Evolutionary conservation across 2,797 vertebrate species (phyloP).

Genomic region (Chelonia mydas): DNA sequence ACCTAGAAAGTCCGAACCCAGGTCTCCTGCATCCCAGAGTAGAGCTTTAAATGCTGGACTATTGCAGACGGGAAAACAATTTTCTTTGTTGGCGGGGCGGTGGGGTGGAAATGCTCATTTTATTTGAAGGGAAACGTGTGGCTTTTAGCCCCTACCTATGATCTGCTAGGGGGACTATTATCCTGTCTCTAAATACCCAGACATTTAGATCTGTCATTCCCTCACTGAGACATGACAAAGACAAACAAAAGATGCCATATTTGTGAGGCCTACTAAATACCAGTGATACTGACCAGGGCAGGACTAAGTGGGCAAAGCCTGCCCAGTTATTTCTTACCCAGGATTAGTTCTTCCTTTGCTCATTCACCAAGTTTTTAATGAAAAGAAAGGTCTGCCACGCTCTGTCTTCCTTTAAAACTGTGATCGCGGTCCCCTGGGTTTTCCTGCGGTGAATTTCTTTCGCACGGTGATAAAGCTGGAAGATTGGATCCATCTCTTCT

Average conservation of each 20-base stretch:
- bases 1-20: background rate
- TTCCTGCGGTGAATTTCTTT: background rate
- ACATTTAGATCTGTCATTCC: background rate
- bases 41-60: background rate
- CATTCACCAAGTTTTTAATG: background rate
- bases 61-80: background rate
- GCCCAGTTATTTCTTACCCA: background rate
- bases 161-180: background rate
- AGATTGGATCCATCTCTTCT: background rate
- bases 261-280: background rate
- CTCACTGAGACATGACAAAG: background rate
- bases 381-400: background rate
- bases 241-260: background rate
- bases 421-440: background rate
- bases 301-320: background rate
- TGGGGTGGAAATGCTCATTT: background rate
- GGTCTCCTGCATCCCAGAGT: background rate
- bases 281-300: background rate
- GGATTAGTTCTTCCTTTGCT: background rate
- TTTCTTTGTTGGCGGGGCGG: background rate
- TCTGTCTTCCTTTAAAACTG: background rate
- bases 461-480: background rate
- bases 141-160: background rate
- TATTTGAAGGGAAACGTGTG: background rate
- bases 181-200: background rate